Base-by-base conservation (phyloP, 2,113 vertebrate genomes). In the Trogon melanurus region DNA sequence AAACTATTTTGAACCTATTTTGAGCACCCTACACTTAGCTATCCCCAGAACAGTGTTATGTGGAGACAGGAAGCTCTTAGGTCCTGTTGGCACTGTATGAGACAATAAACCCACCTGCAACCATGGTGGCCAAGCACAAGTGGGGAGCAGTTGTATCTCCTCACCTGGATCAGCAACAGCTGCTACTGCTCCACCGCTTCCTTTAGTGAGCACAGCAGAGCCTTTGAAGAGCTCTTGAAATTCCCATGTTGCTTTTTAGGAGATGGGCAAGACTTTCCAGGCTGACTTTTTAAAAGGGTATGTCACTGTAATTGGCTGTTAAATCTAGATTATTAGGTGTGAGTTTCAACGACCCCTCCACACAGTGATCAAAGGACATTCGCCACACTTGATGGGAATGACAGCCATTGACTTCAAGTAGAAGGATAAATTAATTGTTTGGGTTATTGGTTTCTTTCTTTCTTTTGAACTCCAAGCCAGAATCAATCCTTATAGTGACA, bases 401-500 rank as follows among this genome's bases (percentile, higher is more conserved):
- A 83, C 62, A 73, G 47, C 41, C 58, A 23, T 50, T 27, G 54
- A 66, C 34, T 75, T 89, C 11, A 62, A 85, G 60, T 1, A 51
- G 71, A 66, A 73, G 27, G 36, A 84, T 29, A 93, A 91, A 94
- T 78, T 3, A 90, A 86, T 91, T 81, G 18, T 10, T 14, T 82
- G 73, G 18, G 32, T 69, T 73, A 67, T 57, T 56, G 36, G 9
- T 83, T 92, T 83, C 54, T 83, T 74, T 70, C 53, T 81, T 94
- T 85, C 53, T 79, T 89, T 87, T 64, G 64, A 80, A 85, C 57
- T 83, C 54, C 13, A 45, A 91, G 58, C 38, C 54, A 92, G 54
- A 82, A 75, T 87, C 93, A 57, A 74, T 85, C 56, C 44, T 67
- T 71, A 45, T 50, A 78, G 91, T 95, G 85, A 83, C 64, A 84